Conservation (phyloP, 1,140 invertebrate species). For the Archivesica marissinica region DNA sequence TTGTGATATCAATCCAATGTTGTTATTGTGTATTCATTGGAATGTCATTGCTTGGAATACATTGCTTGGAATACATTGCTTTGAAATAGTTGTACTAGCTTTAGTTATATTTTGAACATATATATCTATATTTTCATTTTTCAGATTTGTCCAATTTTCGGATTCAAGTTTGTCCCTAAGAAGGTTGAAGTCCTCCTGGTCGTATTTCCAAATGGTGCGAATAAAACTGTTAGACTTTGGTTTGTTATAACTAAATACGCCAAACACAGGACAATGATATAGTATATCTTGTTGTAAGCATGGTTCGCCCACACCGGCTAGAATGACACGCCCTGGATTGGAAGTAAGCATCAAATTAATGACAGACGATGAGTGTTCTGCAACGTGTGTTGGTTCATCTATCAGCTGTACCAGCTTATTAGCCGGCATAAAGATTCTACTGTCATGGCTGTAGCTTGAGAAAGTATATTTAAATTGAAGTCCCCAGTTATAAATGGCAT, state of each 20-base stretch:
- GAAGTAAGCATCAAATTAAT: conserved; percentile 25
- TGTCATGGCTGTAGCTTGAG: too few relatives aligned
- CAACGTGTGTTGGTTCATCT: conserved; percentile 11
- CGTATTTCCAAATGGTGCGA: neutral
- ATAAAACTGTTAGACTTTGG: neutral
- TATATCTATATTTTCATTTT: neutral
- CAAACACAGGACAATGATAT: conserved; percentile 30
- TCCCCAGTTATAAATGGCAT: too few relatives aligned
- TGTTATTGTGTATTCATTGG: too few relatives aligned
- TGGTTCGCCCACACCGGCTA: neutral
- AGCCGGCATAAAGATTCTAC: neutral
- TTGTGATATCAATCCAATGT: too few relatives aligned
- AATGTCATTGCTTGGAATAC: neutral
- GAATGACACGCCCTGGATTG: neutral
- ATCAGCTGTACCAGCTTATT: neutral
- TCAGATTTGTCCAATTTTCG: neutral
- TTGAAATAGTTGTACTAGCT: too few relatives aligned
- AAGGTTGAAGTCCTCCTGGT: neutral
- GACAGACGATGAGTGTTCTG: neutral
- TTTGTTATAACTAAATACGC: neutral
- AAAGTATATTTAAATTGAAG: too few relatives aligned
- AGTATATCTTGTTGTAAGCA: neutral
- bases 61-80: too few relatives aligned
- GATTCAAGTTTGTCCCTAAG: neutral
- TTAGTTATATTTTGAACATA: neutral